These are phyloP conservation scores for Rutilus rutilus DNA, from an alignment of 2,113 vertebrate species.

Conservation along the genomic window DNA sequence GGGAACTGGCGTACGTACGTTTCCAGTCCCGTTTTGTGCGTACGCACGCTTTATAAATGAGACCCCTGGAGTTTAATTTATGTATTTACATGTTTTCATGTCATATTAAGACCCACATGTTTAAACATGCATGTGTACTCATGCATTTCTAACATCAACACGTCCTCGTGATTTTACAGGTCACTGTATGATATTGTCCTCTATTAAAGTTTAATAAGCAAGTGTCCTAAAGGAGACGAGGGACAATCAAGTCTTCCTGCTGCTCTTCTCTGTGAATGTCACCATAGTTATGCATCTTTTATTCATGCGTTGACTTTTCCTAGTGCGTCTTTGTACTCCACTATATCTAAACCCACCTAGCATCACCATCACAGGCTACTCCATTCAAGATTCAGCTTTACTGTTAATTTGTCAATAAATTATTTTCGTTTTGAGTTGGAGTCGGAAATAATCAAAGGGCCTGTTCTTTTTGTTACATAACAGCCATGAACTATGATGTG, in stretches of 20 bases:
- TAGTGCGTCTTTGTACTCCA: background rate
- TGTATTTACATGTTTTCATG: background rate
- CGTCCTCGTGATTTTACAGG: background rate
- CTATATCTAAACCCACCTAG: conserved; percentile 21
- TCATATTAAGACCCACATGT: background rate
- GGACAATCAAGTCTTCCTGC: conserved; percentile 7
- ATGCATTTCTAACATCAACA: background rate
- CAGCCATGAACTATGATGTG: background rate
- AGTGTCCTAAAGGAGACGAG: background rate
- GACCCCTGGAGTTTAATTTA: background rate
- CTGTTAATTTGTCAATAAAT: background rate
- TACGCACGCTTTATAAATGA: too few species aligned
- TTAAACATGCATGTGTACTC: background rate
- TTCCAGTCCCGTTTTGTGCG: too few species aligned
- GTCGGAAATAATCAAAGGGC: background rate
- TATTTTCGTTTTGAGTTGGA: background rate
- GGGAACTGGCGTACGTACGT: too few species aligned
- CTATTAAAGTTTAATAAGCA: conserved; percentile 23
- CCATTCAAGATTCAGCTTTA: background rate
- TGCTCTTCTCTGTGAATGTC: conserved; percentile 27
- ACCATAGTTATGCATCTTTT: conserved; percentile 19
- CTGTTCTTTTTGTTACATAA: background rate
- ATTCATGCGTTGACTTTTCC: conserved; percentile 34
- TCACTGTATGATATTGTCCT: conserved; percentile 10
- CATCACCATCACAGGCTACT: background rate